Conservation (phyloP, 2,797 vertebrate species). For the Momotus momota region DNA sequence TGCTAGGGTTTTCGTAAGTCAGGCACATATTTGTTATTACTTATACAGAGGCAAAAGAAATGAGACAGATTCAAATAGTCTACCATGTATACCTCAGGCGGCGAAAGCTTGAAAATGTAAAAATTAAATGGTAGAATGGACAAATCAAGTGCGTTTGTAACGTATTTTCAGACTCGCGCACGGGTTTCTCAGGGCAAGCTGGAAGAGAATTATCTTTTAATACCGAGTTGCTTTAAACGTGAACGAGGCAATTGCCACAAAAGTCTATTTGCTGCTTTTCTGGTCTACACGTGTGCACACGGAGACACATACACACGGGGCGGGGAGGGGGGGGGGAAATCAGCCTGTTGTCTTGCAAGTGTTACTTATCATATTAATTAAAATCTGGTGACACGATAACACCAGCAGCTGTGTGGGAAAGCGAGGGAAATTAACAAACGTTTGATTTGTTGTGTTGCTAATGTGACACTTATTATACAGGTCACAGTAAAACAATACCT, state of each 20-base stretch:
- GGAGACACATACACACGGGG: slow-evolving; percentile 77
- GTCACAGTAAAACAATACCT: slow-evolving; percentile 98
- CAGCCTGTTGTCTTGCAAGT: slow-evolving; percentile 93
- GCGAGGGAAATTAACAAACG: slow-evolving; percentile 95
- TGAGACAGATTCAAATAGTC: slow-evolving; percentile 63
- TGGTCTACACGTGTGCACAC: slow-evolving; percentile 83
- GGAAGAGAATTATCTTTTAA: slow-evolving; percentile 59
- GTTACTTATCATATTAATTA: slow-evolving; percentile 99
- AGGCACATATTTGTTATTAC: slow-evolving; percentile 54
- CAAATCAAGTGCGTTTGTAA: neutral
- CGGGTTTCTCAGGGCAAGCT: slow-evolving; percentile 19
- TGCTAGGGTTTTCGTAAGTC: slow-evolving; percentile 35
- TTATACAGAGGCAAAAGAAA: slow-evolving; percentile 68
- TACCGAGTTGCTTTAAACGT: slow-evolving; percentile 29
- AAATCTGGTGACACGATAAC: slow-evolving; percentile 97
- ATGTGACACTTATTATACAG: slow-evolving; percentile 99
- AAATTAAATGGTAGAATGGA: slow-evolving; percentile 34
- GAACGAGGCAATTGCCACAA: slow-evolving; percentile 31
- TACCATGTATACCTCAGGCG: slow-evolving; percentile 34
- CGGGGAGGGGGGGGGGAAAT: slow-evolving; percentile 60
- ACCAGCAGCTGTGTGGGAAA: slow-evolving; percentile 94
- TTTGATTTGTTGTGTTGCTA: slow-evolving; percentile 99
- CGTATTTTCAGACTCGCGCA: neutral
- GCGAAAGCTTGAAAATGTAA: slow-evolving; percentile 53
- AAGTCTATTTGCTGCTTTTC: slow-evolving; percentile 49